Conservation (phyloP, 2,888 invertebrate species). For the Microplitis manilae region DNA sequence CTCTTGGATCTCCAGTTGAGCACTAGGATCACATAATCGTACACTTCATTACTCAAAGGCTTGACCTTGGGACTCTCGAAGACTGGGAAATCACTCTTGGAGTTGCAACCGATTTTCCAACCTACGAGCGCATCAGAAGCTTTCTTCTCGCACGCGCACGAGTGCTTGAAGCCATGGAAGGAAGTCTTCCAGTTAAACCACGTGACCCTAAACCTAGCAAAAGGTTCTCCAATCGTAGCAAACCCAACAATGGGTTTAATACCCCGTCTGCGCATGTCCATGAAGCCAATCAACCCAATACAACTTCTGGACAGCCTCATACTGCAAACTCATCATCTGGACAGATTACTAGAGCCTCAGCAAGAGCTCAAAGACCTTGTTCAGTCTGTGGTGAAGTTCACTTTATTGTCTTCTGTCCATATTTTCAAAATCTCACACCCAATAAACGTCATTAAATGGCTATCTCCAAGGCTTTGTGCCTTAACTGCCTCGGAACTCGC, state of each 20-base stretch:
- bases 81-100: constrained; percentile 22
- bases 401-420: constrained; percentile 24
- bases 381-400: constrained; percentile 27
- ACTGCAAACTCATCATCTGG: neutral
- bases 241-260: too few relatives aligned
- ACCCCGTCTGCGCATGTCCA: neutral
- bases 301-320: neutral
- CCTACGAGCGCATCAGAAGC: neutral
- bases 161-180: constrained; percentile 12
- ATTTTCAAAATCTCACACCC: neutral
- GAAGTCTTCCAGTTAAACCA: too few relatives aligned
- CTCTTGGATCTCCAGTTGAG: neutral
- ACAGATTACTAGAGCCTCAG: neutral
- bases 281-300: too few relatives aligned
- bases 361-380: constrained; percentile 8
- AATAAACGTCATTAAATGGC: neutral
- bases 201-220: neutral
- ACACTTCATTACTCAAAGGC: neutral
- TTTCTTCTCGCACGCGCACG: constrained; percentile 11
- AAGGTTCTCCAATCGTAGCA: neutral
- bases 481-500: constrained; percentile 43
- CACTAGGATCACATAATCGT: constrained; percentile 5
- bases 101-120: neutral
- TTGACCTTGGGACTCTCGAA: neutral
- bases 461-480: constrained; percentile 23